A percentile compares a stretch with the other conserved stretches of the same genome.
phyloP scores from a whole-genome alignment of 2,113 vertebrate genomes.

The Macheiramphus alcinus region DNA sequence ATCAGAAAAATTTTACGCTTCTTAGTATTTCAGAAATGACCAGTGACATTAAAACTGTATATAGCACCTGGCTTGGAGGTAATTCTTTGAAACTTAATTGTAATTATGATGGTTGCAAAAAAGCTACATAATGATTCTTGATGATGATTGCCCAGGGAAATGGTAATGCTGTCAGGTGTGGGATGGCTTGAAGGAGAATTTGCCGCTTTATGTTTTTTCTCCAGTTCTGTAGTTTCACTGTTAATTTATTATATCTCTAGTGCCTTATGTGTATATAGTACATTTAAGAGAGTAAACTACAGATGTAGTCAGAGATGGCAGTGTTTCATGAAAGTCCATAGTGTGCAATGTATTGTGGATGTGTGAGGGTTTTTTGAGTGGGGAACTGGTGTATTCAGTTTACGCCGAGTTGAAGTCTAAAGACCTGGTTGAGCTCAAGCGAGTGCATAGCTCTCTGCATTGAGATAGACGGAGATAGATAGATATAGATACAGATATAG shows the following conservation, averaged over 20 bases:
- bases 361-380: background rate
- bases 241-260: background rate
- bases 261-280: background rate
- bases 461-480: background rate
- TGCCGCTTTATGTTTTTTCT: background rate
- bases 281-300: background rate
- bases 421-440: background rate
- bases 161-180: conserved; percentile 4
- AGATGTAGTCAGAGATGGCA: background rate
- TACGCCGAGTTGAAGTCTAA: background rate
- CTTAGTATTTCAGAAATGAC: conserved; percentile 17
- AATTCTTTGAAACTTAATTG: background rate
- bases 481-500: too few species aligned
- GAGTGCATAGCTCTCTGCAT: background rate
- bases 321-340: background rate
- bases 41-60: background rate
- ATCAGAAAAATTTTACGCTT: conserved; percentile 64
- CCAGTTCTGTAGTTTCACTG: background rate
- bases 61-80: background rate
- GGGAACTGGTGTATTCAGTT: background rate
- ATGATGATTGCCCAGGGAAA: background rate
- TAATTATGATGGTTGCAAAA: background rate
- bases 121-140: background rate
- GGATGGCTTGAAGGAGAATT: background rate
- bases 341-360: background rate